Conservation (phyloP, 2,888 invertebrate genomes). For the Cybosia mesomella region DNA sequence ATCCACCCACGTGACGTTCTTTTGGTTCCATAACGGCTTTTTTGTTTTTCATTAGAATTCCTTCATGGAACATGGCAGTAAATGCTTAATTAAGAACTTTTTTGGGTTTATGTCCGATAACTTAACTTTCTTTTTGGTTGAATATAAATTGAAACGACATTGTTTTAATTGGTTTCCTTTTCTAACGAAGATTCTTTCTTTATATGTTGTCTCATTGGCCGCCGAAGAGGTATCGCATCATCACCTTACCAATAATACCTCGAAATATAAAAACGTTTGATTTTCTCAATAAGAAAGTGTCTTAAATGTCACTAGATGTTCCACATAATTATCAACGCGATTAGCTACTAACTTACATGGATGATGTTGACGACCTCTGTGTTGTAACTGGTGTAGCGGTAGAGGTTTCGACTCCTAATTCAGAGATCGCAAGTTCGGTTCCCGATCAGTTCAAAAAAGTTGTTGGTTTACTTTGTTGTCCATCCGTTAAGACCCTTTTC, state of each 20-base stretch:
- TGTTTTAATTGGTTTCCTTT: slow-evolving; percentile 5
- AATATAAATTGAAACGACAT: neutral
- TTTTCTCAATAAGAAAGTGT: too few species aligned
- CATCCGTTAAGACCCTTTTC: too few species aligned
- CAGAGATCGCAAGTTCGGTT: too few species aligned
- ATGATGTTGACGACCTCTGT: too few species aligned
- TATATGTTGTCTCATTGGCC: neutral
- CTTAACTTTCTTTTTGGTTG: slow-evolving; percentile 8
- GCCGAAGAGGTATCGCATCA: neutral
- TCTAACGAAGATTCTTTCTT: neutral
- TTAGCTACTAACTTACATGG: too few species aligned
- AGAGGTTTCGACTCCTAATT: too few species aligned
- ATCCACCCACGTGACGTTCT: slow-evolving; percentile 60
- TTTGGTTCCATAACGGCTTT: slow-evolving; percentile 61
- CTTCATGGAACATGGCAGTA: slow-evolving; percentile 39
- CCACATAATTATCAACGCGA: too few species aligned
- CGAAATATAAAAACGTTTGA: too few species aligned
- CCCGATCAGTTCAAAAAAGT: too few species aligned
- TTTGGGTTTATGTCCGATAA: slow-evolving; percentile 20
- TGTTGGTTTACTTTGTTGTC: neutral
- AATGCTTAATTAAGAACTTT: slow-evolving; percentile 43
- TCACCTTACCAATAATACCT: neutral
- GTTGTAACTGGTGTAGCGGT: too few species aligned
- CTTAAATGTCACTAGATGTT: too few species aligned
- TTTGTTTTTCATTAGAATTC: slow-evolving; percentile 60